Evolutionary conservation across 2,797 vertebrate species (phyloP).

Genomic region (Lithobates sylvaticus): DNA sequence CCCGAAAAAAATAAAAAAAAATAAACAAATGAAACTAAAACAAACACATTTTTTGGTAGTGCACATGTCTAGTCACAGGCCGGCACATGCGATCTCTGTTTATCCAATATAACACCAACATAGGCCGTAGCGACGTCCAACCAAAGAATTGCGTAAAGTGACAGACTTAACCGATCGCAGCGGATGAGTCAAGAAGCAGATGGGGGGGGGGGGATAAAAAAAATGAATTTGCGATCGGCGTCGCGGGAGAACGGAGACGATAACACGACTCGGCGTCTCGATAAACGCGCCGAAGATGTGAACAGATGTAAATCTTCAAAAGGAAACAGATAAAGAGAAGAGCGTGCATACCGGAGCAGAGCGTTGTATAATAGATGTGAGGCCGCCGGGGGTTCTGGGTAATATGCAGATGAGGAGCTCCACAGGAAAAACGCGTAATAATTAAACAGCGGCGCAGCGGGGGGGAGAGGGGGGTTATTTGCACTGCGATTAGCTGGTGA

Average conservation of each 20-base stretch:
- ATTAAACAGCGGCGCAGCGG: background rate
- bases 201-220: too few species aligned
- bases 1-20: too few species aligned
- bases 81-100: too few species aligned
- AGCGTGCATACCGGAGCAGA: background rate
- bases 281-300: background rate
- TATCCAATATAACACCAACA: too few species aligned
- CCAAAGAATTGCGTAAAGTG: too few species aligned
- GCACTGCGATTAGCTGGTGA: background rate
- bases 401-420: constrained; percentile 2
- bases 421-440: background rate
- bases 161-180: too few species aligned
- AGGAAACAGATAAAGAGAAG: background rate
- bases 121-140: too few species aligned
- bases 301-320: background rate
- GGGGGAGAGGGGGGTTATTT: background rate
- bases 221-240: background rate
- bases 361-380: background rate
- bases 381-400: background rate
- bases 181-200: too few species aligned
- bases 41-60: too few species aligned
- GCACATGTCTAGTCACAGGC: too few species aligned
- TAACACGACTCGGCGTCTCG: background rate
- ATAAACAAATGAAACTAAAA: too few species aligned
- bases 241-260: background rate